Percentiles rank a stretch among this genome's conserved stretches.
Evolutionary conservation across 1,140 invertebrate species (phyloP).

Genomic region (Drosophila lacertosa): DNA sequence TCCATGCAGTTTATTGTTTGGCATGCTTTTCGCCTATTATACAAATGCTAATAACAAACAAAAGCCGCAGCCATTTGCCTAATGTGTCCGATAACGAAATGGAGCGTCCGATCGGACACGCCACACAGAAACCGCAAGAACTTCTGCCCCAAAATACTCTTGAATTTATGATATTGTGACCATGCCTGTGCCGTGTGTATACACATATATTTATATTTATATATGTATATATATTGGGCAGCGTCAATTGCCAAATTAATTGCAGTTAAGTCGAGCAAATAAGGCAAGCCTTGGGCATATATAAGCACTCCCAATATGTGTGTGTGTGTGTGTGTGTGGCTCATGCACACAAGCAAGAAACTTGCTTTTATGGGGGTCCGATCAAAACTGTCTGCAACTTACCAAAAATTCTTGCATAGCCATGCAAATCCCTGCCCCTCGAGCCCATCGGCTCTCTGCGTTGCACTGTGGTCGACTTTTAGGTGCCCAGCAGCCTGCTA

Average conservation of each 20-base stretch:
- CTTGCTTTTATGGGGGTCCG: constrained; percentile 8
- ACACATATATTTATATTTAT: not conserved
- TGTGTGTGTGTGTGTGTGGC: not conserved
- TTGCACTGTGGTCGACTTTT: constrained; percentile 43
- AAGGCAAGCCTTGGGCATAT: constrained; percentile 29
- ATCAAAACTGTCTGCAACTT: constrained; percentile 20
- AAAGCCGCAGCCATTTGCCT: constrained; percentile 59
- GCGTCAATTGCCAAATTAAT: constrained; percentile 83
- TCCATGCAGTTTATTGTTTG: constrained; percentile 71
- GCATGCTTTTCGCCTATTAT: constrained; percentile 73
- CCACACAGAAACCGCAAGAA: constrained; percentile 9
- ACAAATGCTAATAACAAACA: constrained; percentile 60
- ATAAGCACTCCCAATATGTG: not conserved
- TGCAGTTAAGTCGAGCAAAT: constrained; percentile 83
- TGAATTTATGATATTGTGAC: constrained; percentile 38
- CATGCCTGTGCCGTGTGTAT: not conserved
- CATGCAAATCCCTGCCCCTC: constrained; percentile 19
- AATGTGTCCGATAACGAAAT: constrained; percentile 68
- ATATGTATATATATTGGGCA: constrained; percentile 22
- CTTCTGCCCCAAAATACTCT: constrained; percentile 14
- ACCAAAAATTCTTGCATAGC: constrained; percentile 8
- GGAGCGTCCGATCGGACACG: constrained; percentile 32
- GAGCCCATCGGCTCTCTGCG: constrained; percentile 15
- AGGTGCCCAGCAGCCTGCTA: constrained; percentile 57
- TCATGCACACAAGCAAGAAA: not conserved